Evolutionary conservation across 2,888 invertebrate genomes (phyloP), one percentile per base, ranked within the genome.

Genomic region (Drosophila algonquin): DNA sequence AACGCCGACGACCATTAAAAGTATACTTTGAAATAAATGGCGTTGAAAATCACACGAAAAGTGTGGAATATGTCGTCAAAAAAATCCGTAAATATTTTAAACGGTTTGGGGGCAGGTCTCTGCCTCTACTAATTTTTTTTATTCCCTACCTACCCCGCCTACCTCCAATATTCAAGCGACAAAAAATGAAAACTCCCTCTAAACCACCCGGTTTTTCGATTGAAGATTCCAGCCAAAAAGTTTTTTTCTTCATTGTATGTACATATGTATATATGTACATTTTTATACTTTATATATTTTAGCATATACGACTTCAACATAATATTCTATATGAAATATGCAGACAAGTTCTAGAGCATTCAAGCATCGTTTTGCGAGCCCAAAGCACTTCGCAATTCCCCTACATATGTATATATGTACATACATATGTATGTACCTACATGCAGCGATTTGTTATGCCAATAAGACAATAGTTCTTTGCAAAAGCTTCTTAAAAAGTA

Each of bases 381-480:
- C 40, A 7, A 14, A 40, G 40, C 2, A 14, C 6, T 14, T 40
- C 14, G n/a, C n/a, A 6, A 14, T 40, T 40, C 14, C 14, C 40
- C 4, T 10, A 35, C 35, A 35, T 4, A 35, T 1, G 4, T 40
- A 7, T 2, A 5, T 14, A 6, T n/a, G 1, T 40, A 40, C 2
- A 40, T 5, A 14, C 40, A n/a, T 12, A 14, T 14, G 2, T 12
- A 35, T 12, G 12, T 35, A 12, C 35, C 4, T 35, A 1, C 59
- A 63, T 73, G 21, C 3, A 63, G 59, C 54, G 51, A 77, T 61
- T 73, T 67, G 60, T 53, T 80, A 54, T 62, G 53, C 32, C 57
- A 71, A 71, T 68, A 53, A 44, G 56, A 63, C 52, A 74, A 60
- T 58, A 59, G 54, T 50, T 61, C 54, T 54, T 44, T 30, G 18